Evolutionary conservation across 2,113 vertebrate genomes (phyloP).

Genomic region (Pteropus alecto): DNA sequence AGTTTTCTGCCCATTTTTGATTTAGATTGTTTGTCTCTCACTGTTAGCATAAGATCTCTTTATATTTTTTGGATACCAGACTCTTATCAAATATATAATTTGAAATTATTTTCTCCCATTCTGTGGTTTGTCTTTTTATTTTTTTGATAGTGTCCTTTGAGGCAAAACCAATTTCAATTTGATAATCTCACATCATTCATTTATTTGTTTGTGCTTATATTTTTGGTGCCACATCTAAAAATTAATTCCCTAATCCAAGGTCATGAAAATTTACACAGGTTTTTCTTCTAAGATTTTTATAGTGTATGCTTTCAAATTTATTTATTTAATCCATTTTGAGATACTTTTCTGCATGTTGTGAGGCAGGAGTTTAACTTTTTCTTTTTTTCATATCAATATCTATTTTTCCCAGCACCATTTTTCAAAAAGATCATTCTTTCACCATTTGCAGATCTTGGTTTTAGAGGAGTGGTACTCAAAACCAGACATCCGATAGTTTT

Average conservation of each 20-base stretch:
- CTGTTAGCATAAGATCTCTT: background rate
- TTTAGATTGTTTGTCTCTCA: background rate
- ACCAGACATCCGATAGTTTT: background rate
- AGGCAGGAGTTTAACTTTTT: background rate
- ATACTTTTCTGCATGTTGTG: background rate
- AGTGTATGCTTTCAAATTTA: background rate
- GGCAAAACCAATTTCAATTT: background rate
- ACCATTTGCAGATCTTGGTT: background rate
- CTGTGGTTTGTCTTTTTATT: background rate
- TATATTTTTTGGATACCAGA: background rate
- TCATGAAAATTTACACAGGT: background rate
- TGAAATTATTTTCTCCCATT: background rate
- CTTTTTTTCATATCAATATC: background rate
- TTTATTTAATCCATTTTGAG: too few species aligned
- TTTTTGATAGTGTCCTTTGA: background rate
- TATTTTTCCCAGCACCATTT: background rate
- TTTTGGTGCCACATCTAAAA: background rate
- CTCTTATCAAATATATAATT: background rate
- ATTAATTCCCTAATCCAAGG: background rate
- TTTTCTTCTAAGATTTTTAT: background rate
- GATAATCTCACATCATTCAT: background rate
- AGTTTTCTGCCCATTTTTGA: background rate
- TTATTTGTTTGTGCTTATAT: background rate
- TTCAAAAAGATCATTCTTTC: background rate
- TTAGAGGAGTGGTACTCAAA: background rate